Evolutionary conservation across 2,888 invertebrate species (phyloP), one percentile per base, ranked within the genome.

Genomic region (Lycophotia porphyrea): DNA sequence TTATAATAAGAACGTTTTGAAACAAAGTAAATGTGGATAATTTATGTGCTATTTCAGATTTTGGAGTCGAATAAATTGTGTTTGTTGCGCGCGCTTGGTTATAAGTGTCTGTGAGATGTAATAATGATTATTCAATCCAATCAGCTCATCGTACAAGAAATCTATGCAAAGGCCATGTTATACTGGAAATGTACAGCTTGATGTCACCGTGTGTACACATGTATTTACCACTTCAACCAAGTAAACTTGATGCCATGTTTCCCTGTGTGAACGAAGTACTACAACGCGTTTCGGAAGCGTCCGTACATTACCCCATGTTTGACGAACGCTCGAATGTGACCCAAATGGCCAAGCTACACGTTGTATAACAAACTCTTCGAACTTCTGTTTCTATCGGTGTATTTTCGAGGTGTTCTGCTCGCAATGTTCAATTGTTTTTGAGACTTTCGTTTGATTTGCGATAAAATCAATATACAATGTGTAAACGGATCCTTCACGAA

Each of bases 1-100:
- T 79, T 79, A 72, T 60, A 52, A 44, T 65, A 64, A 58, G 27
- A 66, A 78, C 31, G 49, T 66, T 71, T 34, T 72, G 21, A 27
- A 74, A 65, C 52, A 44, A 67, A 52, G n/a, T 27, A 39, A 42
- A 34, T 47, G 5, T 66, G 9, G 24, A 61, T 44, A 1, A 63
- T 72, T 31, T 44, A 79, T 72, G 52, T 52, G 36, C n/a, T 36
- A 78, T 66, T 66, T 44, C 36, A n/a, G 58, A 65, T 34, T 34
- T 58, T 39, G 9, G 0, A 60, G 18, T 65, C 39, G 18, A 39
- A 31, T 42, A 66, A 66, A 21, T 58, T 81, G 34, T 47, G 36
- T 64, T 76, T n/a, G n/a, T n/a, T n/a, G n/a, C n/a, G n/a, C n/a
- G n/a, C n/a, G n/a, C n/a, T n/a, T n/a, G n/a, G n/a, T n/a, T n/a